Conservation (phyloP, 1,140 invertebrate species). For the Zaprionus gabonicus region DNA sequence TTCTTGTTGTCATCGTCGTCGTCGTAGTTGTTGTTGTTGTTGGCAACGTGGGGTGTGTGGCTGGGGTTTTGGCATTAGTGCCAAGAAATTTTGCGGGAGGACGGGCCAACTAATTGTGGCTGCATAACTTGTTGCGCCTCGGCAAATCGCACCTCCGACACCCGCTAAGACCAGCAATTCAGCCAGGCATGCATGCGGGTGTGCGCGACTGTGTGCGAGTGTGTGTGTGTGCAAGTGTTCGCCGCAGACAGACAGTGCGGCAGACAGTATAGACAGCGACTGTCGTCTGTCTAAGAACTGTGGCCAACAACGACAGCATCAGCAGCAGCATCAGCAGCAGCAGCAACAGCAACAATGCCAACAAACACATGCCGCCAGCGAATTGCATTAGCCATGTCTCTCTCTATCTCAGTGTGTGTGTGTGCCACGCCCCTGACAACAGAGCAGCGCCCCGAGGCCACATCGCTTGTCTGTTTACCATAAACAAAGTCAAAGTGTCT, state of each 20-base stretch:
- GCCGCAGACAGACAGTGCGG: constrained; percentile 47
- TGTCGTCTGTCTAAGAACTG: constrained; percentile 73
- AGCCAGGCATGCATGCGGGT: constrained; percentile 27
- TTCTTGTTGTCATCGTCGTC: constrained; percentile 26
- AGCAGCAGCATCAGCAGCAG: background rate
- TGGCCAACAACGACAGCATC: constrained; percentile 44
- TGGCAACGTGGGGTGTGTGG: constrained; percentile 52
- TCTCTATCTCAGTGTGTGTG: background rate
- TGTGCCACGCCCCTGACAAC: constrained; percentile 14
- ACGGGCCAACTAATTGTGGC: constrained; percentile 77
- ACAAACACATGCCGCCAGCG: constrained; percentile 54
- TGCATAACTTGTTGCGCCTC: constrained; percentile 77
- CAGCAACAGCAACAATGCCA: constrained; percentile 31
- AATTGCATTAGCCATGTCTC: constrained; percentile 64
- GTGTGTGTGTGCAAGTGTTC: constrained; percentile 34
- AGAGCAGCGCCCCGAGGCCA: constrained; percentile 49
- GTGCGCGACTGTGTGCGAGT: constrained; percentile 19
- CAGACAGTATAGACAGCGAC: constrained; percentile 40
- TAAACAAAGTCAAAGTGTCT: constrained; percentile 80
- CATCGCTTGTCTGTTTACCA: constrained; percentile 72
- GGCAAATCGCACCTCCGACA: constrained; percentile 18
- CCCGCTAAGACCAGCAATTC: constrained; percentile 37
- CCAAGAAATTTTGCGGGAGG: constrained; percentile 75
- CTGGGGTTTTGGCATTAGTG: constrained; percentile 77
- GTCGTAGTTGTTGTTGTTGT: constrained; percentile 20